phyloP scores from a whole-genome alignment of 2,797 vertebrate genomes.

The Rhodeus uyekii region DNA sequence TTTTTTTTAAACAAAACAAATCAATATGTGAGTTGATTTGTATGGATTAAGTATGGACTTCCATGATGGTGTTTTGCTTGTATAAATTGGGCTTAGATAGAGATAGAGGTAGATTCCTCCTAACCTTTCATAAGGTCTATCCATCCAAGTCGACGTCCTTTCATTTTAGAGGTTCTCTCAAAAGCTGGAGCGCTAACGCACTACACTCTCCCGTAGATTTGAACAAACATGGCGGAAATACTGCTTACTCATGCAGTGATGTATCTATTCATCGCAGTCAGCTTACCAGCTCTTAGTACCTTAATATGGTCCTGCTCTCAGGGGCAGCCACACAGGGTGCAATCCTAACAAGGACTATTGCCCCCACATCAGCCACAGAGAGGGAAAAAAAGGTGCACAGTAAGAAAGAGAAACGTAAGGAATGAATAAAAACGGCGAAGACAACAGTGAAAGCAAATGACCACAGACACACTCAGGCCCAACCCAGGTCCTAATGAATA shows the following conservation, averaged over 20 bases:
- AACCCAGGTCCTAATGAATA: constrained; percentile 85
- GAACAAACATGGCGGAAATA: constrained; percentile 85
- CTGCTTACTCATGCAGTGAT: constrained; percentile 82
- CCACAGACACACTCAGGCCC: constrained; percentile 81
- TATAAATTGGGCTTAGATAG: not conserved
- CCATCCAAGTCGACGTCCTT: constrained; percentile 59
- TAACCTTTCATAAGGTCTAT: no score
- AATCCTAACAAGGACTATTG: constrained; percentile 88
- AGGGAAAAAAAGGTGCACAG: not conserved
- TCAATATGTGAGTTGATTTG: not conserved
- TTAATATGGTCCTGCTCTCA: constrained; percentile 73
- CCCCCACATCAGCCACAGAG: constrained; percentile 60
- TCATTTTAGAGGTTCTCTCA: constrained; percentile 70
- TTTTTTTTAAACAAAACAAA: not conserved
- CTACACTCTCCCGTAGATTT: constrained; percentile 92
- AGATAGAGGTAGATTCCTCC: no score
- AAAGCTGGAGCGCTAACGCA: constrained; percentile 87
- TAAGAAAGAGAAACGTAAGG: constrained; percentile 39
- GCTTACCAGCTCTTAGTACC: constrained; percentile 87
- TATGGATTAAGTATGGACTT: not conserved
- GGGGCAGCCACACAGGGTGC: constrained; percentile 82
- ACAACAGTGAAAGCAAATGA: constrained; percentile 82
- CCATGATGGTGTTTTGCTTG: not conserved
- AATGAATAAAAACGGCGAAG: constrained; percentile 51
- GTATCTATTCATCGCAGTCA: constrained; percentile 90